These are phyloP conservation scores for Globodera ellingtonae DNA, from an alignment of 1,140 invertebrate species.

Conservation along the genomic window DNA sequence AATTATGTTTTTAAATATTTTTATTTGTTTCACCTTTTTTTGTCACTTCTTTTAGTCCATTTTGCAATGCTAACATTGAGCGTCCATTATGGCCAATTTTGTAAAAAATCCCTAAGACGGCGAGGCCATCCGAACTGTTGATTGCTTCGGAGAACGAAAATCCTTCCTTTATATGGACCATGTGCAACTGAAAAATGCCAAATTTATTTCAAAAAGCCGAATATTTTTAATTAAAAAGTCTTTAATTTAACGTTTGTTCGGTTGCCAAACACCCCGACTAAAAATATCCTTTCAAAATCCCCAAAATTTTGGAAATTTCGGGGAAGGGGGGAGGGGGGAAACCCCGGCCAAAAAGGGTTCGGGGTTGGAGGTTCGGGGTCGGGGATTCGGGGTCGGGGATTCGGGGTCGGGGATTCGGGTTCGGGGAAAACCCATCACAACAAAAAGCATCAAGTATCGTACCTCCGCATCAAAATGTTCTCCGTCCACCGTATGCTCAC, in stretches of 20 bases:
- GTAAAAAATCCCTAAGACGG: constrained; percentile 60
- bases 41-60: constrained; percentile 37
- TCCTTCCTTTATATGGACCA: constrained; percentile 61
- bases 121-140: constrained; percentile 55
- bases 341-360: too few relatives aligned
- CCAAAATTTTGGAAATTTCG: neutral
- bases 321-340: too few relatives aligned
- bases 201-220: neutral
- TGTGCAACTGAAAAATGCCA: constrained; percentile 66
- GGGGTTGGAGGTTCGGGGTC: too few relatives aligned
- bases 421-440: too few relatives aligned
- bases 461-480: constrained; percentile 67
- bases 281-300: constrained; percentile 6
- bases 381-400: too few relatives aligned
- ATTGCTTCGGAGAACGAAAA: constrained; percentile 32
- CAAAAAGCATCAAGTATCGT: neutral
- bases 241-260: neutral
- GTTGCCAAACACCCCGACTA: neutral
- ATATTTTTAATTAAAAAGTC: neutral
- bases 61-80: constrained; percentile 34
- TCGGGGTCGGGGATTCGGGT: too few relatives aligned
- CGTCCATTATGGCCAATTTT: constrained; percentile 32
- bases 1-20: neutral
- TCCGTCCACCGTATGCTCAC: constrained; percentile 82
- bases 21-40: neutral